Evolutionary conservation across 2,797 vertebrate genomes (phyloP).

Genomic region (Dicrostonyx torquatus): DNA sequence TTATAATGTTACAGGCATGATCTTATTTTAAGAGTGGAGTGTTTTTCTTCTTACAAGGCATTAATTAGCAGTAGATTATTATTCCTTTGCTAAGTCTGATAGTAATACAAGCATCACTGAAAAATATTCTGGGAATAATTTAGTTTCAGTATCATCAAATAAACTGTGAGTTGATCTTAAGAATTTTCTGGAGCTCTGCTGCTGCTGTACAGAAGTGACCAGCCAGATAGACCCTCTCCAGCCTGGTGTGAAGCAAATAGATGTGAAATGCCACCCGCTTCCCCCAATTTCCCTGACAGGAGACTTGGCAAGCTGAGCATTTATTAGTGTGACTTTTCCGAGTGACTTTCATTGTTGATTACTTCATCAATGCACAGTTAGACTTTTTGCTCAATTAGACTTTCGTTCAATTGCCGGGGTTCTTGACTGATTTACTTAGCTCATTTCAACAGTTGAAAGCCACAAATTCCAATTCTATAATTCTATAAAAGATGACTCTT

Average conservation of each 20-base stretch:
- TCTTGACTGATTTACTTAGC: neutral
- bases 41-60: neutral
- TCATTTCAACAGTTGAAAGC: neutral
- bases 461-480: neutral
- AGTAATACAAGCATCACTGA: neutral
- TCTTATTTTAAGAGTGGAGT: constrained; percentile 27
- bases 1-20: constrained; percentile 6
- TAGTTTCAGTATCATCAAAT: neutral
- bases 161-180: neutral
- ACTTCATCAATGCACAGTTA: neutral
- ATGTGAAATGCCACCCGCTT: neutral
- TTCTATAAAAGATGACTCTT: neutral
- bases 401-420: neutral
- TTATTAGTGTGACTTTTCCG: neutral
- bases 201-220: neutral
- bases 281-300: neutral
- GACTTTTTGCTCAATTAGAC: neutral
- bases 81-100: constrained; percentile 9
- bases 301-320: neutral
- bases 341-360: neutral
- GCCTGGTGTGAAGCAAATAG: neutral
- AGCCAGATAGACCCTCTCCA: neutral
- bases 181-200: neutral
- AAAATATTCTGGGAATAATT: neutral
- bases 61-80: neutral